These are phyloP conservation scores for Lycocorax pyrrhopterus DNA, from an alignment of 2,113 vertebrate species.

Conservation along the genomic window DNA sequence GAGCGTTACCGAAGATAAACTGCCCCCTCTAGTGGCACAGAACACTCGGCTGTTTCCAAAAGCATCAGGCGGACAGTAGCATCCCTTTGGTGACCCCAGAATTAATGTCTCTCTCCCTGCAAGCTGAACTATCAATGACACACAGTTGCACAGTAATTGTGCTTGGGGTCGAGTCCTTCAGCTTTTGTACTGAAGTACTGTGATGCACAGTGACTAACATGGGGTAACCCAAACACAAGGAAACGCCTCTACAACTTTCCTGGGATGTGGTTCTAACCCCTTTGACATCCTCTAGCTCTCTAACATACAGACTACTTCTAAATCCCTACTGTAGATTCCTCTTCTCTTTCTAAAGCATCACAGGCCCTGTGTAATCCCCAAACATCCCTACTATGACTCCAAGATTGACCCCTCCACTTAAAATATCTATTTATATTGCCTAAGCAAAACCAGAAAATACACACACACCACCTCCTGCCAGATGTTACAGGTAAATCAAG, in stretches of 20 bases:
- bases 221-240: background rate
- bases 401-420: background rate
- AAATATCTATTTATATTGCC: background rate
- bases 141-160: accelerated
- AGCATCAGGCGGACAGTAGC: accelerated
- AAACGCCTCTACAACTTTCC: background rate
- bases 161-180: background rate
- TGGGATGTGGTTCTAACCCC: background rate
- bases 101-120: accelerated
- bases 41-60: background rate
- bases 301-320: background rate
- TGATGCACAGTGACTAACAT: background rate
- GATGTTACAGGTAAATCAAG: background rate
- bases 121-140: background rate
- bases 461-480: background rate
- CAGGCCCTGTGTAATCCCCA: background rate
- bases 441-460: background rate
- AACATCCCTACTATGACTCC: background rate
- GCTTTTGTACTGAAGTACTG: background rate
- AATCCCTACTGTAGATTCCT: background rate
- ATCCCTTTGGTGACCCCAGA: accelerated
- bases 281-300: background rate
- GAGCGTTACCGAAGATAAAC: background rate
- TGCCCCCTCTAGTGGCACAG: slow-evolving; percentile 25
- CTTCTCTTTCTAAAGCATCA: background rate